phyloP scores from a whole-genome alignment of 2,797 vertebrate species.

The Squalus acanthias region DNA sequence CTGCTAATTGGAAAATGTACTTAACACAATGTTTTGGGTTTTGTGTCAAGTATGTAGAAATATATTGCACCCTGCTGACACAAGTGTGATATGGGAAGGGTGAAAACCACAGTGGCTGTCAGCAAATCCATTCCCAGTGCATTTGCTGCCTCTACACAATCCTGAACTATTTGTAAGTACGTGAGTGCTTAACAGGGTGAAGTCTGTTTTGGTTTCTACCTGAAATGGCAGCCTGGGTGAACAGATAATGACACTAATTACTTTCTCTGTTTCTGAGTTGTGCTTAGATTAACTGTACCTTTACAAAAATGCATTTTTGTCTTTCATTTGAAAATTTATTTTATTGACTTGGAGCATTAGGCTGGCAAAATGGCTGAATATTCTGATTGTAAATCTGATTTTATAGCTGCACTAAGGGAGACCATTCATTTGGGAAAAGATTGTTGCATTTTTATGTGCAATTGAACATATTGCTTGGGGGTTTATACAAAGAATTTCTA shows the following conservation, averaged over 20 bases:
- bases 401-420: background rate
- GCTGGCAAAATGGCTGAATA: background rate
- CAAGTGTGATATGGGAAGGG: background rate
- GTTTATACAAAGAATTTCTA: background rate
- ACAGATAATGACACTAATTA: background rate
- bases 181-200: background rate
- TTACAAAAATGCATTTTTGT: background rate
- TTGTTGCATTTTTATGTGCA: background rate
- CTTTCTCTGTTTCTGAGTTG: background rate
- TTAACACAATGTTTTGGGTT: background rate
- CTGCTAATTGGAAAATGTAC: background rate
- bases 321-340: background rate
- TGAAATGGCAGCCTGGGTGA: background rate
- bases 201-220: background rate
- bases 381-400: conserved; percentile 1
- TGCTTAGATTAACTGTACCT: background rate
- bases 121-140: background rate
- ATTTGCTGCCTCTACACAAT: background rate
- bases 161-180: background rate
- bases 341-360: background rate
- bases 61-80: background rate
- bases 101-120: background rate
- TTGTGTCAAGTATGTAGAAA: background rate
- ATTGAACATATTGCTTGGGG: background rate
- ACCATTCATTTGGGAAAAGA: background rate